phyloP scores from a whole-genome alignment of 2,888 invertebrate species.

The Masnerella sp. region DNA sequence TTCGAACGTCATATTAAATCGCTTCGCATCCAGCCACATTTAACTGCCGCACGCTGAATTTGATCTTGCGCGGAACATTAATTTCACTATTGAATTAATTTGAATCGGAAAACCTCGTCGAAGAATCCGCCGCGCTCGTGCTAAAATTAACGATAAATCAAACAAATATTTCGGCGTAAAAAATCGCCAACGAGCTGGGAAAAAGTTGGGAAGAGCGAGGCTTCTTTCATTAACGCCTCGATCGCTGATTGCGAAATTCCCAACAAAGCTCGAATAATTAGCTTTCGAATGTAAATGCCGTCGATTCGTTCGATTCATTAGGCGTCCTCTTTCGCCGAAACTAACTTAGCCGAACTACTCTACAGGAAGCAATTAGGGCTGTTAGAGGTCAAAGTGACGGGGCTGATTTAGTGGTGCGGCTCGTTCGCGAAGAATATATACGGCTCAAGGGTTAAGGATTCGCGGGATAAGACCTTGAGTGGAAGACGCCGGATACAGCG shows the following conservation, averaged over 20 bases:
- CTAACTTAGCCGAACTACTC: conserved; percentile 76
- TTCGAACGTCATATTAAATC: no score
- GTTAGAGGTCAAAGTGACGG: conserved; percentile 67
- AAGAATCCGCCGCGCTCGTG: no score
- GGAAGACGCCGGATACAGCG: conserved; percentile 54
- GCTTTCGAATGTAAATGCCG: conserved; percentile 54
- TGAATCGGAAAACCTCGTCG: no score
- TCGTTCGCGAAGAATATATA: conserved; percentile 70
- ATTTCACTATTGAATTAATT: no score
- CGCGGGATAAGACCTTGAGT: conserved; percentile 54
- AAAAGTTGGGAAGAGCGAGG: conserved; percentile 79
- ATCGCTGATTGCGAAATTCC: conserved; percentile 52
- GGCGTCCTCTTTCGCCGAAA: conserved; percentile 73
- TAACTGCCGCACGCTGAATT: no score
- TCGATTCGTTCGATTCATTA: conserved; percentile 62
- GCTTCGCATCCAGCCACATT: no score
- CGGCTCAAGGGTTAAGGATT: conserved; percentile 64
- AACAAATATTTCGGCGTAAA: no score
- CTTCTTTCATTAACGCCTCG: conserved; percentile 77
- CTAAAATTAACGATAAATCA: no score
- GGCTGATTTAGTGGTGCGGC: conserved; percentile 73
- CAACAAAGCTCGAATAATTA: conserved; percentile 55
- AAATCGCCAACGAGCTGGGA: no score
- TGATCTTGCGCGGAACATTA: no score
- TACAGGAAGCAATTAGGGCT: conserved; percentile 75